A percentile compares a stretch with the other conserved stretches of the same genome.
These are phyloP conservation scores for Apis florea DNA, from an alignment of 1,140 invertebrate genomes.

Conservation along the genomic window DNA sequence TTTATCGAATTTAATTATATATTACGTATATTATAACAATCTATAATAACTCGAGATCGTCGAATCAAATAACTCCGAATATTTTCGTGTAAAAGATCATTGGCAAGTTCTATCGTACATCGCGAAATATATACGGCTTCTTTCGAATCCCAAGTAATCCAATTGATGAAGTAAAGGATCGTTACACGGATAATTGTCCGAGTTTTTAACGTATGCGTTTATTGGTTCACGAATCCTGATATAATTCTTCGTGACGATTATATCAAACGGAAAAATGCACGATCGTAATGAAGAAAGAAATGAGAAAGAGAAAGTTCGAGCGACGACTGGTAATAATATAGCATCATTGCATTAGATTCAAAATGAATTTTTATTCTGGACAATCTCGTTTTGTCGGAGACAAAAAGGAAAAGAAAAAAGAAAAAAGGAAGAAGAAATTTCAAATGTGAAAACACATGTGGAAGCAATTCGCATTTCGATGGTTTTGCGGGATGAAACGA, in stretches of 20 bases:
- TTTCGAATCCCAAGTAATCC: constrained; percentile 29
- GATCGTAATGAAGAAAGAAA: background rate
- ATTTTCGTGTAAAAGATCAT: constrained; percentile 6
- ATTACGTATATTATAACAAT: no score
- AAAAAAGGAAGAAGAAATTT: constrained; percentile 7
- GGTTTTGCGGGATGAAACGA: constrained; percentile 25
- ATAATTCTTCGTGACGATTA: background rate
- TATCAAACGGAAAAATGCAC: background rate
- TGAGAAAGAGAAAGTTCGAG: background rate
- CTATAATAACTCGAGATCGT: background rate
- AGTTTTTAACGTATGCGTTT: background rate
- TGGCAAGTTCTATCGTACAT: constrained; percentile 3
- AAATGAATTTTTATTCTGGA: constrained; percentile 59
- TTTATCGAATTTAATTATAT: background rate
- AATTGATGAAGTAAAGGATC: constrained; percentile 20
- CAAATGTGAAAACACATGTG: constrained; percentile 19
- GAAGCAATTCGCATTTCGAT: constrained; percentile 57
- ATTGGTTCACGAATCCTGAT: background rate
- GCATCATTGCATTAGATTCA: constrained; percentile 55
- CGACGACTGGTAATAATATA: constrained; percentile 56
- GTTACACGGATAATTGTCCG: constrained; percentile 11
- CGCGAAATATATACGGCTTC: constrained; percentile 28
- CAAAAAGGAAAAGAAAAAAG: constrained; percentile 7
- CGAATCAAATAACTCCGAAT: no score
- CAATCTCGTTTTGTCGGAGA: constrained; percentile 41